Percentiles rank a stretch among this genome's conserved stretches.
Evolutionary conservation across 2,113 vertebrate species (phyloP).

Genomic region (Megatriorchis doriae): DNA sequence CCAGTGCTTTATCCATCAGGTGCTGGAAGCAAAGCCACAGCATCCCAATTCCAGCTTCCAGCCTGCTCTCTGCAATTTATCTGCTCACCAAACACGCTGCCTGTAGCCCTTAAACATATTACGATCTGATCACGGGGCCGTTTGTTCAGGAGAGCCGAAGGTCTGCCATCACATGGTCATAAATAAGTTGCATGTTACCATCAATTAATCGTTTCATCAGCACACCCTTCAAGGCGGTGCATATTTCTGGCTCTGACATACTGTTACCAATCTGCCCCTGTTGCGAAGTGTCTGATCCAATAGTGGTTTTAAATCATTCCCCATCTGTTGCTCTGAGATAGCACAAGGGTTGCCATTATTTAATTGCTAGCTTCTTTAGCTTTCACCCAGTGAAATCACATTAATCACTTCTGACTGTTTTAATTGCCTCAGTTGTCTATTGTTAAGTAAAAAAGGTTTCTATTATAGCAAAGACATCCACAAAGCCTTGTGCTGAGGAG

Average conservation of each 20-base stretch:
- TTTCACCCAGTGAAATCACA: slow-evolving; percentile 39
- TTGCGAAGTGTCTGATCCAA: background rate
- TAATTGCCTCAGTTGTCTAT: slow-evolving; percentile 15
- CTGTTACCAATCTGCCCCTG: slow-evolving; percentile 4
- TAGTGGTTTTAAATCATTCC: slow-evolving; percentile 10
- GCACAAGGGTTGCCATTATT: slow-evolving; percentile 16
- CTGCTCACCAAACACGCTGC: rapidly evolving
- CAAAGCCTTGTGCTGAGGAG: background rate
- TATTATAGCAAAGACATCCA: background rate
- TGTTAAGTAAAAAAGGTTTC: slow-evolving; percentile 26
- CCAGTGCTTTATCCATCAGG: rapidly evolving
- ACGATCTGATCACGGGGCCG: background rate
- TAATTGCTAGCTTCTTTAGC: slow-evolving; percentile 22
- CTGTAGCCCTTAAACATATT: background rate
- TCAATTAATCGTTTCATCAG: slow-evolving; percentile 32
- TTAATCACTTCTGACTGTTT: slow-evolving; percentile 45
- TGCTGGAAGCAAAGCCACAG: background rate
- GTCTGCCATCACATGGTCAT: rapidly evolving
- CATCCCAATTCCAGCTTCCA: background rate
- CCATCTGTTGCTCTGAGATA: slow-evolving; percentile 54
- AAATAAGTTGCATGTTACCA: background rate
- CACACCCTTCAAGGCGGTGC: background rate
- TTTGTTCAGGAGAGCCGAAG: background rate
- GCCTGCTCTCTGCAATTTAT: rapidly evolving
- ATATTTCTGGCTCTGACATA: background rate